Base-by-base conservation (phyloP, 2,888 invertebrate species). In the Dicranocentrus wangi region DNA sequence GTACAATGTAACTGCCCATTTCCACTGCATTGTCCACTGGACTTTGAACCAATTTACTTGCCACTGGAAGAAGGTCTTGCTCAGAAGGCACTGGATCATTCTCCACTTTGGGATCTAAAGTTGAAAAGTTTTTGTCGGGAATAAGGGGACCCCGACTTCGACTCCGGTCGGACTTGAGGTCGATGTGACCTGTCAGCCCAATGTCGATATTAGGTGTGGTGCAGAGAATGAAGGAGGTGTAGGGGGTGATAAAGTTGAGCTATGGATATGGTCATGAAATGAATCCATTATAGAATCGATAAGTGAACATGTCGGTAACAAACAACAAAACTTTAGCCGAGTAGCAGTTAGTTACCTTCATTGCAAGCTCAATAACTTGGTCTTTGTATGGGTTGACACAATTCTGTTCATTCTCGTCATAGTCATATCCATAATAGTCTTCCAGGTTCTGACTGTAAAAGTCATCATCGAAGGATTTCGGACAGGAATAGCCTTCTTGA, bases 191-290 rank as follows among this genome's bases (percentile, higher is more conserved):
- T 2, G 0, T 28, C 1, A 73, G 53, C 1, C 73, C 73, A 2
- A 53, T 2, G 19, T 73, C 73, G 3, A 73, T 39, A 10, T 28
- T n/a, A 7, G 43, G 51, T 27, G 10, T 32, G 8, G 42, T 61
- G 13, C 32, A 61, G 13, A 63, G 17, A 5, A 81, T 69, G 43
- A 81, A 47, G 19, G 84, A 77, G 0, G 84, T 83, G 43, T 77
- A 83, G 1, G 80, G 83, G 0, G 83, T 84, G 13, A 84, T 66
- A 42, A 84, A 83, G 0, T 71, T 39, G 28, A 65, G 61, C 84
- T 82, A 73, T 39, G 5, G 39, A n/a, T n/a, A n/a, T n/a, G n/a
- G n/a, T n/a, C 7, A 68, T 27, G 21, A 2, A 21, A 5, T 23
- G n/a, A n/a, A n/a, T n/a, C n/a, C n/a, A n/a, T n/a, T n/a, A n/a